These are phyloP conservation scores for Gila orcuttii DNA, from an alignment of 2,113 vertebrate genomes.

Conservation along the genomic window DNA sequence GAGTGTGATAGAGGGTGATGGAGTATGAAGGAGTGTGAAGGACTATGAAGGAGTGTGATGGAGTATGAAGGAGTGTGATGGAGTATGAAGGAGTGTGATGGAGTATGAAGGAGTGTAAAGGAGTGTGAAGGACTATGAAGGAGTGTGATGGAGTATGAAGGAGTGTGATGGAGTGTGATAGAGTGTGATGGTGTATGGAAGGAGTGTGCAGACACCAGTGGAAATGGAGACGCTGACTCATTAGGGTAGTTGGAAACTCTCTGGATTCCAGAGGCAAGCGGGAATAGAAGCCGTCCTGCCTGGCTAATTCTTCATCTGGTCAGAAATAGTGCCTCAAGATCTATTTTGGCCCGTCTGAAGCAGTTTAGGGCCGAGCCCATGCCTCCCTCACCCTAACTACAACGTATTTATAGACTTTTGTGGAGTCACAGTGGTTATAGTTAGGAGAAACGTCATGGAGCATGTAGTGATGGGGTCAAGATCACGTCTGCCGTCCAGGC, in stretches of 20 bases:
- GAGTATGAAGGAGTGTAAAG: no score
- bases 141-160: no score
- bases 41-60: no score
- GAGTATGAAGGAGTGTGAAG: no score
- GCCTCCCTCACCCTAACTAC: conserved; percentile 52
- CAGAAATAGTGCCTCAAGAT: conserved; percentile 58
- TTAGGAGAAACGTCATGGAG: conserved; percentile 55
- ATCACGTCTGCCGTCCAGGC: conserved; percentile 37
- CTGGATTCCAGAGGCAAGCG: conserved; percentile 54
- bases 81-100: no score
- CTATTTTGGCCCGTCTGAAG: conserved; percentile 59
- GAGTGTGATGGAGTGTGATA: no score
- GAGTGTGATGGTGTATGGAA: neutral
- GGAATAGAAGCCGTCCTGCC: conserved; percentile 37
- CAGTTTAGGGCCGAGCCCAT: conserved; percentile 44
- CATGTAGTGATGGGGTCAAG: conserved; percentile 32
- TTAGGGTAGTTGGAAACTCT: conserved; percentile 56
- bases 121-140: no score
- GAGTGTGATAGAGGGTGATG: no score
- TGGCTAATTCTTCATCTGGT: conserved; percentile 15
- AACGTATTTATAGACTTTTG: conserved; percentile 65
- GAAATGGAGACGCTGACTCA: conserved; percentile 35
- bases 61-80: no score
- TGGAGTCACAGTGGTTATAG: conserved; percentile 62
- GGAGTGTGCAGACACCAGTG: conserved; percentile 35